Evolutionary conservation across 2,797 vertebrate genomes (phyloP).

Genomic region (Pseudopleuronectes americanus): DNA sequence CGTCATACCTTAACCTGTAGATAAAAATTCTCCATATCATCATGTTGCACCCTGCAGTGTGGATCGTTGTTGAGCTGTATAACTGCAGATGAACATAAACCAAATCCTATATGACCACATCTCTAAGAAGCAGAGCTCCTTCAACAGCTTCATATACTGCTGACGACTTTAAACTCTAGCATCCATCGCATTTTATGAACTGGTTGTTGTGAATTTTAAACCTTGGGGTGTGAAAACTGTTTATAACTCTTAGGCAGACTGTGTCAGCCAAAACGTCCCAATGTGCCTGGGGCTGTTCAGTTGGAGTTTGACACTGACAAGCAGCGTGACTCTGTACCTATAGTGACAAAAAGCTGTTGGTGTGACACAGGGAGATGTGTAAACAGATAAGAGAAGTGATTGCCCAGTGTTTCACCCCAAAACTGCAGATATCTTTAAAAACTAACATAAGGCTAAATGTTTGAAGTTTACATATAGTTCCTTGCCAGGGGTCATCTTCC

Average conservation of each 20-base stretch:
- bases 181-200: background rate
- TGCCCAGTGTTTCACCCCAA: background rate
- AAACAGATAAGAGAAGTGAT: background rate
- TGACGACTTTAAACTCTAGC: background rate
- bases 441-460: background rate
- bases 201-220: background rate
- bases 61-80: no score
- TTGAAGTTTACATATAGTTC: background rate
- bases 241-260: background rate
- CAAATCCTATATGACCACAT: background rate
- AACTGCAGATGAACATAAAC: background rate
- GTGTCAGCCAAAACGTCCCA: conserved; percentile 1
- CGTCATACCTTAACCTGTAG: no score
- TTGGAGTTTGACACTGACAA: conserved; percentile 5
- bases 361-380: background rate
- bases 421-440: background rate
- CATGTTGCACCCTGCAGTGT: no score
- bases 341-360: background rate
- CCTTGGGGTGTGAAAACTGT: background rate
- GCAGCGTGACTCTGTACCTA: background rate
- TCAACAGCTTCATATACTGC: background rate
- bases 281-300: background rate
- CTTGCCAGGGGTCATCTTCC: background rate
- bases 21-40: no score
- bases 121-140: background rate